Evolutionary conservation across 2,888 invertebrate genomes (phyloP).

Genomic region (Papilio gigon): DNA sequence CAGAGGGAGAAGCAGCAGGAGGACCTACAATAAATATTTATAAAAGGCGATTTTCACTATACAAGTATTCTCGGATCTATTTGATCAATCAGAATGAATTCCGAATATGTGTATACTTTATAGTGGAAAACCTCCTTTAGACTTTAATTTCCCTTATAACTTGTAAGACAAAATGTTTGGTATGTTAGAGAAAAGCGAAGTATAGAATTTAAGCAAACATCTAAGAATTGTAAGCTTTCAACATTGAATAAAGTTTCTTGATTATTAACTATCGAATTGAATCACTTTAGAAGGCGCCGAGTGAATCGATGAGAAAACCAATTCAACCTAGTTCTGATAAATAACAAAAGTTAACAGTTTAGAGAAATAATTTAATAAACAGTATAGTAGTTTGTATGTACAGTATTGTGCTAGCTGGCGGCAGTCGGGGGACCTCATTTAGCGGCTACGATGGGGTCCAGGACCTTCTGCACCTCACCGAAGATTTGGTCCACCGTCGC

Average conservation of each 20-base stretch:
- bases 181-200: constrained; percentile 7
- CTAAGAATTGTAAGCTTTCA: constrained; percentile 21
- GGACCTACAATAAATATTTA: constrained; percentile 47
- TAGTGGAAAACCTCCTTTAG: neutral
- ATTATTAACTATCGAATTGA: neutral
- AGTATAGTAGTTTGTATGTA: constrained; percentile 49
- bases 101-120: no score
- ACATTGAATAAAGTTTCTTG: constrained; percentile 28
- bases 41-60: constrained; percentile 42
- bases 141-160: constrained; percentile 1
- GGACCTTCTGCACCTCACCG: constrained; percentile 83
- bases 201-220: constrained; percentile 35
- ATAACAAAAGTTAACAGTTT: constrained; percentile 45
- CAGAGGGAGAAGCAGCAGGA: constrained; percentile 70
- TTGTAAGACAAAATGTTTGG: constrained; percentile 28
- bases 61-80: neutral
- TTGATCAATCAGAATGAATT: no score
- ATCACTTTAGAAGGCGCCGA: no score
- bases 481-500: constrained; percentile 90
- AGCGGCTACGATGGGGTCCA: constrained; percentile 80
- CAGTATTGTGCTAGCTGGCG: constrained; percentile 44
- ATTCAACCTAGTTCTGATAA: no score
- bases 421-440: constrained; percentile 36
- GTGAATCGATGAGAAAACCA: no score
- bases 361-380: constrained; percentile 48